Percentiles rank a stretch among this genome's conserved stretches.
Evolutionary conservation across 2,113 vertebrate genomes (phyloP).

Genomic region (Prunella himalayana): DNA sequence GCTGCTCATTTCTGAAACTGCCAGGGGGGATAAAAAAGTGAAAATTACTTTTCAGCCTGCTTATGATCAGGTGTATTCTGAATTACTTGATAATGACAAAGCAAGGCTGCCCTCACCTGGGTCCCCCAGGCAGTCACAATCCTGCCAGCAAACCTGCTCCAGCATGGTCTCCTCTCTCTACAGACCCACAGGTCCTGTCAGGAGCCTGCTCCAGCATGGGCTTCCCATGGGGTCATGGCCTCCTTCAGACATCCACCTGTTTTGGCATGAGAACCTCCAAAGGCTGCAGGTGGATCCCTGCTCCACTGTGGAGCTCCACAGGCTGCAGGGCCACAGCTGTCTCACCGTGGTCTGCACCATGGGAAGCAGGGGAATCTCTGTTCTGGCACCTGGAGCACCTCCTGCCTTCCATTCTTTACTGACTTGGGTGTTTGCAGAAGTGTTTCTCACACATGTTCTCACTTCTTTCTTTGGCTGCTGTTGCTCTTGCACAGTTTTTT

Average conservation of each 20-base stretch:
- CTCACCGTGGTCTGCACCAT: neutral
- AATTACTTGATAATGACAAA: neutral
- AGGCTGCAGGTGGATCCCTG: neutral
- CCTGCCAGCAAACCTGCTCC: neutral
- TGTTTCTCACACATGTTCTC: neutral
- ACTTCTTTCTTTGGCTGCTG: neutral
- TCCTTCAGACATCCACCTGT: neutral
- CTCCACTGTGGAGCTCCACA: neutral
- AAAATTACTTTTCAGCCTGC: neutral
- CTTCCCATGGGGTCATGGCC: neutral
- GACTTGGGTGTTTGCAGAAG: neutral
- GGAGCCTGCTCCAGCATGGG: neutral
- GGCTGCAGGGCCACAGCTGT: neutral
- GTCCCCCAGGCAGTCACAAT: rapidly evolving
- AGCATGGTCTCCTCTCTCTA: neutral
- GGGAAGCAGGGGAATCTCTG: neutral
- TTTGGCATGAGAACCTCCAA: neutral
- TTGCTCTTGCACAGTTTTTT: neutral
- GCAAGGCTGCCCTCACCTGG: neutral
- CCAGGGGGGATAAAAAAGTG: neutral
- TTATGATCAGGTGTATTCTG: neutral
- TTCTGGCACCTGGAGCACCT: neutral
- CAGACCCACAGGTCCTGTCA: neutral
- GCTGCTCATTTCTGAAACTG: neutral
- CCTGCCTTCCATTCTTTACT: neutral